Conservation (phyloP, 1,140 invertebrate species). For the Steinernema khuongi region DNA sequence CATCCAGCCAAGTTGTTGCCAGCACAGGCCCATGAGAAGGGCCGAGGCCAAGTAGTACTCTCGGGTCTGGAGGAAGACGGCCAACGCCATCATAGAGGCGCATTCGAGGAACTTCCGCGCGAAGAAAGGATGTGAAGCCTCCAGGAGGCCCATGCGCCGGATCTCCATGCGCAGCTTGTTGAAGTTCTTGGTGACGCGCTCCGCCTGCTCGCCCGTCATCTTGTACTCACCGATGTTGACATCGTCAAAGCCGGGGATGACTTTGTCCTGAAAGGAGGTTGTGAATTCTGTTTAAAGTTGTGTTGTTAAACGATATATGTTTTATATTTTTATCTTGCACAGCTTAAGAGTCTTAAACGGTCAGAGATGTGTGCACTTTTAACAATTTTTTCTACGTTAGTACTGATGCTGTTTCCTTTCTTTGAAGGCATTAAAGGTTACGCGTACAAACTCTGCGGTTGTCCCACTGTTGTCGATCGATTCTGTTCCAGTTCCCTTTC, state of each 20-base stretch:
- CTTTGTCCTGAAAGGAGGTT: conserved; percentile 27
- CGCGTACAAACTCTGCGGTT: too few relatives aligned
- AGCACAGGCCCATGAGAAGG: conserved; percentile 55
- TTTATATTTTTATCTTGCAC: too few relatives aligned
- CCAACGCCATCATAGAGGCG: conserved; percentile 42
- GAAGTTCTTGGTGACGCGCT: conserved; percentile 49
- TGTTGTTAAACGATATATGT: too few relatives aligned
- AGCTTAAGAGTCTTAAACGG: conserved; percentile 27
- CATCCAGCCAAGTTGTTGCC: conserved; percentile 55
- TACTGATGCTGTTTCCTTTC: too few relatives aligned
- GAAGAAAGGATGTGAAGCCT: conserved; percentile 46
- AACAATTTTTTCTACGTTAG: too few relatives aligned
- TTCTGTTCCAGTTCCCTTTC: too few relatives aligned
- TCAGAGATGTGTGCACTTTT: too few relatives aligned
- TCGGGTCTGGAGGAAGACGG: conserved; percentile 48
- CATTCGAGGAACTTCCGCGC: conserved; percentile 48
- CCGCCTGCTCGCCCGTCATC: conserved; percentile 38
- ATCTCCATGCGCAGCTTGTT: conserved; percentile 44
- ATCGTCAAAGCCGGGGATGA: conserved; percentile 45
- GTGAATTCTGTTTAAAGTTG: too few relatives aligned
- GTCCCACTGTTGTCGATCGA: too few relatives aligned
- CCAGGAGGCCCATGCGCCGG: conserved; percentile 44
- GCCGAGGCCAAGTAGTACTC: conserved; percentile 48
- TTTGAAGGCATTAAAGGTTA: too few relatives aligned
- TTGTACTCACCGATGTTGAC: conserved; percentile 53